Evolutionary conservation across 1,140 invertebrate genomes (phyloP).

Genomic region (Papilio helenus): DNA sequence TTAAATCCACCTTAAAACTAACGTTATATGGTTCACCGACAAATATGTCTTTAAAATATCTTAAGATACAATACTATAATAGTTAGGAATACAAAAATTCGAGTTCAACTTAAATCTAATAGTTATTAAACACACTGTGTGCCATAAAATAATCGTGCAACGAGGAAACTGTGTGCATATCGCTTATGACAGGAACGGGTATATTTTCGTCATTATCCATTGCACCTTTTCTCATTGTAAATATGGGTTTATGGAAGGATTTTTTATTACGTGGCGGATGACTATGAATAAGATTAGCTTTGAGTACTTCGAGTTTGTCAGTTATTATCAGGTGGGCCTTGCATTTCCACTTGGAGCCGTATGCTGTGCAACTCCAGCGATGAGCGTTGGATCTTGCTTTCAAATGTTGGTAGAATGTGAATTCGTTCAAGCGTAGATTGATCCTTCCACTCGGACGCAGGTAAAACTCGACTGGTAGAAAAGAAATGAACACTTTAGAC

Average conservation of each 20-base stretch:
- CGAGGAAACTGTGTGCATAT: constrained; percentile 53
- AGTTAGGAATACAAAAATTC: constrained; percentile 5
- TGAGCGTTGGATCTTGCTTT: constrained; percentile 71
- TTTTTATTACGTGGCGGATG: constrained; percentile 67
- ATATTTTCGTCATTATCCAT: constrained; percentile 49
- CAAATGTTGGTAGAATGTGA: constrained; percentile 76
- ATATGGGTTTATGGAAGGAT: constrained; percentile 45
- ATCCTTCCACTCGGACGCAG: constrained; percentile 71
- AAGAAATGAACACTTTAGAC: constrained; percentile 42
- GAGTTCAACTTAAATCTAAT: constrained; percentile 42
- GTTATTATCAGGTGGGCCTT: constrained; percentile 76
- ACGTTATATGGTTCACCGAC: neutral
- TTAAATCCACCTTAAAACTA: constrained; percentile 11
- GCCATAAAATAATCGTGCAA: constrained; percentile 71
- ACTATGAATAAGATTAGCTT: constrained; percentile 67
- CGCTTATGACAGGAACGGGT: constrained; percentile 11
- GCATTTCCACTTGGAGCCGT: constrained; percentile 77
- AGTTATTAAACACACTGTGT: constrained; percentile 70
- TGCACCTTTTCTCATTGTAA: constrained; percentile 47
- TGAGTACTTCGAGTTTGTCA: constrained; percentile 73
- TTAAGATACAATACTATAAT: neutral
- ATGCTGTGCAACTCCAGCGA: constrained; percentile 78
- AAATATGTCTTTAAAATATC: constrained; percentile 5
- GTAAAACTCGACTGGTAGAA: constrained; percentile 73
- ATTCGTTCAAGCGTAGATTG: constrained; percentile 75